A percentile compares a stretch with the other conserved stretches of the same genome.
Conservation (phyloP, 1,140 invertebrate genomes). For the Dysdera silvatica region DNA sequence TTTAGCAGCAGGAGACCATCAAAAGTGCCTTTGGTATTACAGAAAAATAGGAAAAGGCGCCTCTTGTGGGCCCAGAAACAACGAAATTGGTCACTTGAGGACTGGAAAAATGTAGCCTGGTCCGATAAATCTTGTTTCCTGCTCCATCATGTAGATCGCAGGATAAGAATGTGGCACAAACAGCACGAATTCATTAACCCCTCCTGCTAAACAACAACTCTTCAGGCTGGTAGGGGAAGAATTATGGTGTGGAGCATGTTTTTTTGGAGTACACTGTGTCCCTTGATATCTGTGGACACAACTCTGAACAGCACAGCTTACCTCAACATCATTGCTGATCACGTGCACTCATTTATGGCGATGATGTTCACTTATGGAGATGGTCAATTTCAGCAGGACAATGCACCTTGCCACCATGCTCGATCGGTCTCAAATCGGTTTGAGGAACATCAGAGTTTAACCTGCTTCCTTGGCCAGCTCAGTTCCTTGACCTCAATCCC, state of each 20-base stretch:
- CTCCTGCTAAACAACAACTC: not conserved
- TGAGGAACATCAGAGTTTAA: not conserved
- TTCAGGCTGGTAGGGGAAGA: too few relatives aligned
- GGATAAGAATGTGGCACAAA: not conserved
- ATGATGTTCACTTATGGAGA: not conserved
- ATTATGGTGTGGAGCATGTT: slow-evolving; percentile 3
- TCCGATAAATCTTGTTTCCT: too few relatives aligned
- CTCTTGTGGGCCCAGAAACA: too few relatives aligned
- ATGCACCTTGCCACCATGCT: slow-evolving; percentile 26
- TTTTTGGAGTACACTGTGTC: not conserved
- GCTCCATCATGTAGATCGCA: too few relatives aligned
- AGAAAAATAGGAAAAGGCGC: too few relatives aligned
- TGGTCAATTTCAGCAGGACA: slow-evolving; percentile 27
- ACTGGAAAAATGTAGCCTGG: too few relatives aligned
- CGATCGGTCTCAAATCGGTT: slow-evolving; percentile 13
- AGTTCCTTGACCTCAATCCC: too few relatives aligned
- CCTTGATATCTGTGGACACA: not conserved
- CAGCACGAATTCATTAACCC: not conserved
- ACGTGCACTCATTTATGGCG: slow-evolving; percentile 2
- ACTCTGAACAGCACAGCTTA: not conserved
- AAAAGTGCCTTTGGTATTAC: too few relatives aligned
- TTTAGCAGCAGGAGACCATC: too few relatives aligned
- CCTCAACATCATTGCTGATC: slow-evolving; percentile 2
- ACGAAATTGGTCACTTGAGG: too few relatives aligned
- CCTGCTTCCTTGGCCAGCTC: too few relatives aligned